phyloP scores from a whole-genome alignment of 1,140 invertebrate genomes.

The Latrodectus geometricus region DNA sequence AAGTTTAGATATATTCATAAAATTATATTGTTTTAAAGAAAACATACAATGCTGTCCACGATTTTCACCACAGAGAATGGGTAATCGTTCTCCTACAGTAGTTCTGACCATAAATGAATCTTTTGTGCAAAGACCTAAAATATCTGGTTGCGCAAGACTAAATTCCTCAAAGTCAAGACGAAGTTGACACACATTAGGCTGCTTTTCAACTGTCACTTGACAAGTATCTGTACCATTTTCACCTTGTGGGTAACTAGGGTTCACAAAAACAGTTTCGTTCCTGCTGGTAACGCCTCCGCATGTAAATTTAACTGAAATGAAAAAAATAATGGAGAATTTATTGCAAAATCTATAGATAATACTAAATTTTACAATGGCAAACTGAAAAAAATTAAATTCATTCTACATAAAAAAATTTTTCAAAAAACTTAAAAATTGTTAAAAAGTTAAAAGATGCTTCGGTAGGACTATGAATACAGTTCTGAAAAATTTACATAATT shows the following conservation, averaged over 20 bases:
- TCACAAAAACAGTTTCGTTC: constrained; percentile 88
- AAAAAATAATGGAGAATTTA: not conserved
- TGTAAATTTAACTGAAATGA: constrained; percentile 72
- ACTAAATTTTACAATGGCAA: not conserved
- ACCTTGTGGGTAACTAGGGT: constrained; percentile 81
- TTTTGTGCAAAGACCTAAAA: constrained; percentile 77
- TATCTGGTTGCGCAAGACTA: constrained; percentile 78
- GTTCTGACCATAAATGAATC: constrained; percentile 81
- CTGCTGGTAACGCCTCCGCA: constrained; percentile 81
- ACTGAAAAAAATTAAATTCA: not conserved
- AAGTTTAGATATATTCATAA: too few species aligned
- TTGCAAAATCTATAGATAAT: not conserved
- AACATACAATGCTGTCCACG: constrained; percentile 83
- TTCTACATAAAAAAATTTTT: not conserved
- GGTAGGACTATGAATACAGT: too few species aligned
- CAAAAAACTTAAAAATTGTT: too few species aligned
- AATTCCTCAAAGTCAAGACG: constrained; percentile 83
- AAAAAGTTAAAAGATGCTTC: too few species aligned
- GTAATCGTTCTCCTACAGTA: constrained; percentile 74
- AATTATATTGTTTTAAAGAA: not conserved
- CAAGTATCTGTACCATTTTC: constrained; percentile 79
- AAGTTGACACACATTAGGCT: constrained; percentile 81
- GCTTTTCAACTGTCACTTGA: constrained; percentile 77
- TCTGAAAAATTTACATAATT: too few species aligned
- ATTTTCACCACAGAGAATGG: constrained; percentile 83